Evolutionary conservation across 2,797 vertebrate species (phyloP).

Genomic region (Hapalemur alaotrensis): DNA sequence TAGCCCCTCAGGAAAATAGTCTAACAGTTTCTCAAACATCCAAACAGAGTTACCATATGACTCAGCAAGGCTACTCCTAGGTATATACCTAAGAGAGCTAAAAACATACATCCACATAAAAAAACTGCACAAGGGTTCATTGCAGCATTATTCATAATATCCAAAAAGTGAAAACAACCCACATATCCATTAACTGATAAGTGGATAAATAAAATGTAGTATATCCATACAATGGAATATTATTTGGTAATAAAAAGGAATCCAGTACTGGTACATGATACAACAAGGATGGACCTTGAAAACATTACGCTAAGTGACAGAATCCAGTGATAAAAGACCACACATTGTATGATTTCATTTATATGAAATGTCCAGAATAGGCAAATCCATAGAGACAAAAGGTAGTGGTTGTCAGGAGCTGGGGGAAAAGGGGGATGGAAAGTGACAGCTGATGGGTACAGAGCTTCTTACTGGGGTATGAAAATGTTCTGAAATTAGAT

Average conservation of each 20-base stretch:
- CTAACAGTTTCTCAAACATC: not conserved
- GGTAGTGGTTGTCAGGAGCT: not conserved
- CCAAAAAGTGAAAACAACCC: not conserved
- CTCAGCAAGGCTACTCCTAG: not conserved
- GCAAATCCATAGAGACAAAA: not conserved
- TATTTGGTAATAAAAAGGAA: conserved; percentile 21
- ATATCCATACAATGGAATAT: not conserved
- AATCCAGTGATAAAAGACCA: not conserved
- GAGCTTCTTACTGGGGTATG: not conserved
- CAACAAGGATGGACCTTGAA: not conserved
- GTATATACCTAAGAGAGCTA: not conserved
- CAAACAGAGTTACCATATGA: not conserved
- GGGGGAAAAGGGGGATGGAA: not conserved
- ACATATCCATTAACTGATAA: not conserved
- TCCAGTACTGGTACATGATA: not conserved
- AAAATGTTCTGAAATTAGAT: conserved; percentile 32
- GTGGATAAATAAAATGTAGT: not conserved
- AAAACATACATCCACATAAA: not conserved
- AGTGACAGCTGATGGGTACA: not conserved
- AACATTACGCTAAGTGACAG: not conserved
- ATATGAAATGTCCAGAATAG: not conserved
- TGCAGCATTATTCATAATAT: not conserved
- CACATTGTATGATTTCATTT: not conserved
- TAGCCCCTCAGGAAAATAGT: not conserved
- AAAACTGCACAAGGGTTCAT: not conserved